Percentiles rank a stretch among this genome's conserved stretches.
Conservation (phyloP, 2,113 vertebrate species). For the Macaca nemestrina region DNA sequence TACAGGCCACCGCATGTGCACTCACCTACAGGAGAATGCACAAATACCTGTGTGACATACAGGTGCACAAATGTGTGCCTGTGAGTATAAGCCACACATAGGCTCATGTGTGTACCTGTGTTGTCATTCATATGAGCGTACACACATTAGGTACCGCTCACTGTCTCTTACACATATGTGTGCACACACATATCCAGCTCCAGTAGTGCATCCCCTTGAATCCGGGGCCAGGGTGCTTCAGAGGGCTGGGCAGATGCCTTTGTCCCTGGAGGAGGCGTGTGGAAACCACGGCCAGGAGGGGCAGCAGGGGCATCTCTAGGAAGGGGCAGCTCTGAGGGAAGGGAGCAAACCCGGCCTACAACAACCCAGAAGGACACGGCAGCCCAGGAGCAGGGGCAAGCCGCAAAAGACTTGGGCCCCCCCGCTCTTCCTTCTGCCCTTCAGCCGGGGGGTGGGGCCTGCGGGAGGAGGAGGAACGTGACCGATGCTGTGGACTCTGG, state of each 20-base stretch:
- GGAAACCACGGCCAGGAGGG: background rate
- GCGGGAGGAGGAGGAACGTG: background rate
- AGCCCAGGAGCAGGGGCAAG: background rate
- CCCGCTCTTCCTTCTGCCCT: background rate
- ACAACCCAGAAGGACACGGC: background rate
- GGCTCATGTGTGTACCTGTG: background rate
- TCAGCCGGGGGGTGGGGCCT: too few relatives aligned
- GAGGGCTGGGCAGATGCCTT: background rate
- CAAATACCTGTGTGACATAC: background rate
- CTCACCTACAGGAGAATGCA: background rate
- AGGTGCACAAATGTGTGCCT: background rate
- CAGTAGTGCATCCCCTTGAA: background rate
- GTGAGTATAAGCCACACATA: background rate
- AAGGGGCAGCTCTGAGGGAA: background rate
- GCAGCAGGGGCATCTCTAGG: accelerated
- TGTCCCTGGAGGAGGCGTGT: background rate
- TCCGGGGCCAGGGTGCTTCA: background rate
- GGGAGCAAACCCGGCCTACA: background rate
- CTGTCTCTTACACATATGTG: background rate
- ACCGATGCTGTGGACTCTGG: background rate
- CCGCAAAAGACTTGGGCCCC: background rate
- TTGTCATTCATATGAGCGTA: background rate
- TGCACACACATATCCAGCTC: background rate
- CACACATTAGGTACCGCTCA: background rate
- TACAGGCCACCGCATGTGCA: background rate